A percentile compares a stretch with the other conserved stretches of the same genome.
Conservation (phyloP, 35 echinoderm and acorn worm species). For the Apostichopus japonicus region DNA sequence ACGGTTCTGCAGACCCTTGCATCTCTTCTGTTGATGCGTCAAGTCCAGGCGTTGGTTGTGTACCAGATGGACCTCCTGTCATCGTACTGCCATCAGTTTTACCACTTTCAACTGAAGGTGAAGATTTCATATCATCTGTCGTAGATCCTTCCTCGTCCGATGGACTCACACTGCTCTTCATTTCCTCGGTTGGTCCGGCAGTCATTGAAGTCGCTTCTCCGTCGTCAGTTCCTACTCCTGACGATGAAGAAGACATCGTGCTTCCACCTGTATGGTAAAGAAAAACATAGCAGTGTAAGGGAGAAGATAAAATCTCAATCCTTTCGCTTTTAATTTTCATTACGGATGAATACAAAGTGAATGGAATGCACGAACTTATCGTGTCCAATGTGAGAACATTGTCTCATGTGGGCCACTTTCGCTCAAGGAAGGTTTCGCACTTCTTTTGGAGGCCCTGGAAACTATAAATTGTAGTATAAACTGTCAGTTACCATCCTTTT, state of each 20-base stretch:
- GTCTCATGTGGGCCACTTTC: too few species aligned
- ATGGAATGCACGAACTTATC: too few species aligned
- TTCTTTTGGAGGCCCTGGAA: too few species aligned
- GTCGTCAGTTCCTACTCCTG: neutral
- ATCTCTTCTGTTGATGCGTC: neutral
- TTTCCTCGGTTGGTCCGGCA: neutral
- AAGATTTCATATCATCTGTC: neutral
- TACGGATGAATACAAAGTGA: too few species aligned
- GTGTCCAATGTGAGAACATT: too few species aligned
- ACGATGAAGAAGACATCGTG: neutral
- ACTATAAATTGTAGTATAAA: too few species aligned
- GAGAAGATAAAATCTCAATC: too few species aligned
- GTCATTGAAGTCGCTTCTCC: neutral
- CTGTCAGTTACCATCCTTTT: too few species aligned
- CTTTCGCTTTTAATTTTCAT: too few species aligned
- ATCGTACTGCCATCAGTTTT: neutral
- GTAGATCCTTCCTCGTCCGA: neutral
- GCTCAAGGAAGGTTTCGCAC: too few species aligned
- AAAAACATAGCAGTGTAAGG: too few species aligned
- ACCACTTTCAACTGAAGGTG: neutral
- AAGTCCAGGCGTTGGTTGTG: neutral
- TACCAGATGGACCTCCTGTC: neutral
- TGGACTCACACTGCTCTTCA: neutral
- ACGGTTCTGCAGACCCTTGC: neutral
- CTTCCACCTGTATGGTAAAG: neutral